Evolutionary conservation across 2,888 invertebrate genomes (phyloP).

Genomic region (Miltochrista miniata): DNA sequence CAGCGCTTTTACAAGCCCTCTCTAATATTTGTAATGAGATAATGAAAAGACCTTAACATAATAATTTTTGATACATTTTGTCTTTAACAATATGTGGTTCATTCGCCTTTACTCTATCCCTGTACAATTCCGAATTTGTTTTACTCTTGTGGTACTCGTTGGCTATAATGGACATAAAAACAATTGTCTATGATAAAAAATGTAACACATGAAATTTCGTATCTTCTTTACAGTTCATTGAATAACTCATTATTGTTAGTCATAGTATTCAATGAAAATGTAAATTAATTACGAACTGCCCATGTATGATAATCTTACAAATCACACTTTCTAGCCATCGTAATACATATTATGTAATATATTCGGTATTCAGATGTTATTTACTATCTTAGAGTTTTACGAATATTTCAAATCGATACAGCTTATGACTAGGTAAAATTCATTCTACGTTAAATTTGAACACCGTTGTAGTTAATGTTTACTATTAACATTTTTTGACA

Average conservation of each 20-base stretch:
- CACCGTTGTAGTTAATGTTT: constrained; percentile 44
- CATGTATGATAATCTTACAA: constrained; percentile 9
- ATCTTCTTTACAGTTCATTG: constrained; percentile 14
- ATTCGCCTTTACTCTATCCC: constrained; percentile 71
- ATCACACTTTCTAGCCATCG: constrained; percentile 55
- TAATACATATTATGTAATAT: constrained; percentile 53
- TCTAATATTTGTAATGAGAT: constrained; percentile 48
- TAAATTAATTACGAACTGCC: constrained; percentile 12
- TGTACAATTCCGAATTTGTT: constrained; percentile 83
- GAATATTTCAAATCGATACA: constrained; percentile 69
- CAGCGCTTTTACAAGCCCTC: constrained; percentile 71
- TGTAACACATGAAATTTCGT: constrained; percentile 5
- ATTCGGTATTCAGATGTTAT: constrained; percentile 49
- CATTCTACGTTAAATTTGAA: constrained; percentile 69
- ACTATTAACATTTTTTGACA: constrained; percentile 35
- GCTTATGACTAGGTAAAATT: constrained; percentile 81
- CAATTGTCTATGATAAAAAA: constrained; percentile 15
- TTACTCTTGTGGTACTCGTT: constrained; percentile 37
- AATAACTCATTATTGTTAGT: constrained; percentile 3
- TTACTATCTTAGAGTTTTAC: constrained; percentile 60
- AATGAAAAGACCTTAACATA: constrained; percentile 50
- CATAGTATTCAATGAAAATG: constrained; percentile 2
- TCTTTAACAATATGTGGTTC: constrained; percentile 46
- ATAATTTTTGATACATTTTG: constrained; percentile 50
- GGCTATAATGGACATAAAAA: constrained; percentile 29